These are phyloP conservation scores for Chelonia mydas DNA, from an alignment of 2,797 vertebrate species.

Conservation along the genomic window DNA sequence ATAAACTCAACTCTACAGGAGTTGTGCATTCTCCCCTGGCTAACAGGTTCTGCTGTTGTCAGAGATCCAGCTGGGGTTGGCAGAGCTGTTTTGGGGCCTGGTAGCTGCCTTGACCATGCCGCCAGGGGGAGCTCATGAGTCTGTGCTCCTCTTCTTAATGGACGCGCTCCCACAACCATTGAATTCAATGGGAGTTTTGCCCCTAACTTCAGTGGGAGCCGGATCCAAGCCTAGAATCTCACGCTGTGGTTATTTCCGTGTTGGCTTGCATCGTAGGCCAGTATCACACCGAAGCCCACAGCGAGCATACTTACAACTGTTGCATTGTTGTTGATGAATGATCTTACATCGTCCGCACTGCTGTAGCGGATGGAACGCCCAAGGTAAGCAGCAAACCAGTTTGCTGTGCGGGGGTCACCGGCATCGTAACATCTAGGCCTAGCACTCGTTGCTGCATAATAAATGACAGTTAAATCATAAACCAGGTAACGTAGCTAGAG, in stretches of 20 bases:
- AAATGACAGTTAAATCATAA: not conserved
- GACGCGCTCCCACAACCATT: not conserved
- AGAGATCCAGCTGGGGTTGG: not conserved
- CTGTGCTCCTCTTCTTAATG: not conserved
- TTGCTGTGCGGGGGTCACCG: not conserved
- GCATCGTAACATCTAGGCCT: constrained; percentile 2
- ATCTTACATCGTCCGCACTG: not conserved
- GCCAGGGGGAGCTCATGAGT: not conserved
- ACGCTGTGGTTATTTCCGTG: not conserved
- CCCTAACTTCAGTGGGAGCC: not conserved
- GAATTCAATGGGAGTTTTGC: not conserved
- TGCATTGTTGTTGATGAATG: not conserved
- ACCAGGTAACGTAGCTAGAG: not conserved
- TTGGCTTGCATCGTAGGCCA: not conserved
- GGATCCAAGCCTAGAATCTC: not conserved
- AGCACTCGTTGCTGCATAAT: not conserved
- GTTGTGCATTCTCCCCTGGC: not conserved
- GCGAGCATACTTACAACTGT: not conserved
- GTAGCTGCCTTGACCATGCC: not conserved
- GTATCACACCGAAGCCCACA: not conserved
- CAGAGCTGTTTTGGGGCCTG: not conserved
- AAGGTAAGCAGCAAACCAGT: not conserved
- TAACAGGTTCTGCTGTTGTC: not conserved
- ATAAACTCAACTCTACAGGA: not conserved
- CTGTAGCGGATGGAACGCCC: not conserved